Percentiles rank a stretch among this genome's conserved stretches.
Conservation (phyloP, 2,797 vertebrate genomes). For the Glyptemys insculpta region DNA sequence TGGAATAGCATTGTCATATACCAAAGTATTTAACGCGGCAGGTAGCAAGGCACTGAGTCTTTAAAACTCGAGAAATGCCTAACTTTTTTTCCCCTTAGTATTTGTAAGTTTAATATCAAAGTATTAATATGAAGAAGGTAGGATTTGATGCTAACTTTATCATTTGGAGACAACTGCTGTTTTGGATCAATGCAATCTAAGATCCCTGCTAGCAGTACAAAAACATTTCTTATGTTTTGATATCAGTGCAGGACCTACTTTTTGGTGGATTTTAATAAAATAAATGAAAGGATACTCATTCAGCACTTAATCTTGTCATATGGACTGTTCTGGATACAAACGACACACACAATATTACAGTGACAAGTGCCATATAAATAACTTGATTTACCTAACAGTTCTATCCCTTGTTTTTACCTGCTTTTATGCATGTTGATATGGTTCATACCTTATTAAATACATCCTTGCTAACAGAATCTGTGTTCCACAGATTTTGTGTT, state of each 20-base stretch:
- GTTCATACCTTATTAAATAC: slow-evolving; percentile 94
- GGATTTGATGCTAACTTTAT: background rate
- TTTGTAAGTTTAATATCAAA: background rate
- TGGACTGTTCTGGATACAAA: background rate
- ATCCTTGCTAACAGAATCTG: slow-evolving; percentile 88
- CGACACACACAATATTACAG: background rate
- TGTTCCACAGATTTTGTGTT: slow-evolving; percentile 86
- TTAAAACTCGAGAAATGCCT: background rate
- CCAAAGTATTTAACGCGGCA: background rate
- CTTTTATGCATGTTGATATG: background rate
- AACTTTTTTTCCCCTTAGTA: background rate
- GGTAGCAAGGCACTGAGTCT: background rate
- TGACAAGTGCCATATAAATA: background rate
- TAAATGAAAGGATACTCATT: background rate
- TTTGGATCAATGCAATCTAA: background rate
- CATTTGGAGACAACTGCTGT: background rate
- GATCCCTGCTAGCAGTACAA: background rate
- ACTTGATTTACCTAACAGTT: background rate
- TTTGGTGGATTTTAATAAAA: background rate
- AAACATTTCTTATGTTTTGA: background rate
- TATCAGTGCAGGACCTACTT: background rate
- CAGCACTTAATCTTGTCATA: background rate
- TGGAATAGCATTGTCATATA: background rate
- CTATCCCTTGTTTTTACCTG: background rate
- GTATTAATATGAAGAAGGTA: background rate